Evolutionary conservation across 2,797 vertebrate genomes (phyloP), one percentile per base, ranked within the genome.

Genomic region (Tinamus major): DNA sequence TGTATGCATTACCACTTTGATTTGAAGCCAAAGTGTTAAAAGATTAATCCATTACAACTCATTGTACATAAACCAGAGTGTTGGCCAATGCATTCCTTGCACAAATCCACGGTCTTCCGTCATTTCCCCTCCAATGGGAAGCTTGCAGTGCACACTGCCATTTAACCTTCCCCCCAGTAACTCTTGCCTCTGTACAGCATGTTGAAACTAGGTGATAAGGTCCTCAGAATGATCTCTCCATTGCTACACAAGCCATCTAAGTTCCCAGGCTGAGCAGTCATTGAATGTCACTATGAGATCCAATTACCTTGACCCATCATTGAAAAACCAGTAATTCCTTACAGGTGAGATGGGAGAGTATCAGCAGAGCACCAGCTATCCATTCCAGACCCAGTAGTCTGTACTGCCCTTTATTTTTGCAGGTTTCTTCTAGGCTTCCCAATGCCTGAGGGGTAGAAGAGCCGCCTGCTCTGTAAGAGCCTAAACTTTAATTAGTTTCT

Each of bases 121-220:
- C 72, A 24, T 68, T 85, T 29, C 55, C 67, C 42, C 94, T 96
- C 83, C 81, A 95, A 85, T 62, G 35, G 95, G 77, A 10, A 42
- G 82, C 74, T 87, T 79, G 88, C 92, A 96, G 91, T 59, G 82
- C 91, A 86, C 95, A 61, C 53, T 90, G 68, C 87, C 85, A 92
- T 95, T 93, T 86, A 89, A 92, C 74, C 48, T 94, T 96, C 71
- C 92, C 31, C 58, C 68, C 20, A 44, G 35, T 12, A 79, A 67
- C 76, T 70, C 75, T 44, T 72, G 58, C 67, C 75, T 95, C 83
- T 92, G 87, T 78, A 87, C 95, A 96, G 91, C 48, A 84, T 62
- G 37, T 67, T 94, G 86, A 76, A 89, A 81, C 74, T 91, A 92
- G 90, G 85, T 93, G 27, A 77, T 59, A 93, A 92, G 39, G 26